Percentiles rank a stretch among this genome's conserved stretches.
Conservation (phyloP, 2,888 invertebrate species). For the Pandemis corylana region DNA sequence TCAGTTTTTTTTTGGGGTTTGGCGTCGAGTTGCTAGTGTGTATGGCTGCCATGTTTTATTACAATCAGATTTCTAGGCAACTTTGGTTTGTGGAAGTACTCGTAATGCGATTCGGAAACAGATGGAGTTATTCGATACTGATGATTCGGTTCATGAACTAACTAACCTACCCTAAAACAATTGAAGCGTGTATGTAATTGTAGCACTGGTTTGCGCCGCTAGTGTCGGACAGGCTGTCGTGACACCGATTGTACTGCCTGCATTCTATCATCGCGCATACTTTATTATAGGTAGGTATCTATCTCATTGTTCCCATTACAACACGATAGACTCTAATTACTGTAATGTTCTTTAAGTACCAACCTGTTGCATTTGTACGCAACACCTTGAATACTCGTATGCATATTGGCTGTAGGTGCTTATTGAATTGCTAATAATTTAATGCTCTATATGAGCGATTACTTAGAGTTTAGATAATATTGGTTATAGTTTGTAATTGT, state of each 20-base stretch:
- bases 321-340: slow-evolving; percentile 78
- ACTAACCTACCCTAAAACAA: slow-evolving; percentile 27
- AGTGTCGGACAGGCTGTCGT: slow-evolving; percentile 52
- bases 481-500: slow-evolving; percentile 6
- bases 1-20: slow-evolving; percentile 10
- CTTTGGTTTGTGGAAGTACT: slow-evolving; percentile 46
- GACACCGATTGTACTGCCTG: slow-evolving; percentile 66
- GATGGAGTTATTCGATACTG: neutral
- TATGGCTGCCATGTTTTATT: no score
- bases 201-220: slow-evolving; percentile 35
- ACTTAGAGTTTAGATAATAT: neutral
- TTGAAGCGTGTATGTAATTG: slow-evolving; percentile 42
- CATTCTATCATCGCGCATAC: slow-evolving; percentile 68
- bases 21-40: neutral
- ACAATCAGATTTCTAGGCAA: slow-evolving; percentile 39
- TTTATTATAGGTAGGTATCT: slow-evolving; percentile 46
- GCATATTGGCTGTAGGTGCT: slow-evolving; percentile 38
- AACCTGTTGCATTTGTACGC: slow-evolving; percentile 61
- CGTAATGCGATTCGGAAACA: slow-evolving; percentile 30
- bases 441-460: slow-evolving; percentile 13
- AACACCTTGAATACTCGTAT: slow-evolving; percentile 52
- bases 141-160: slow-evolving; percentile 20
- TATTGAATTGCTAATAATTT: slow-evolving; percentile 42
- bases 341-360: slow-evolving; percentile 63
- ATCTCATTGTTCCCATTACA: slow-evolving; percentile 76